These are phyloP conservation scores for Tigriopus californicus DNA, from an alignment of 2,888 invertebrate genomes.

Conservation along the genomic window DNA sequence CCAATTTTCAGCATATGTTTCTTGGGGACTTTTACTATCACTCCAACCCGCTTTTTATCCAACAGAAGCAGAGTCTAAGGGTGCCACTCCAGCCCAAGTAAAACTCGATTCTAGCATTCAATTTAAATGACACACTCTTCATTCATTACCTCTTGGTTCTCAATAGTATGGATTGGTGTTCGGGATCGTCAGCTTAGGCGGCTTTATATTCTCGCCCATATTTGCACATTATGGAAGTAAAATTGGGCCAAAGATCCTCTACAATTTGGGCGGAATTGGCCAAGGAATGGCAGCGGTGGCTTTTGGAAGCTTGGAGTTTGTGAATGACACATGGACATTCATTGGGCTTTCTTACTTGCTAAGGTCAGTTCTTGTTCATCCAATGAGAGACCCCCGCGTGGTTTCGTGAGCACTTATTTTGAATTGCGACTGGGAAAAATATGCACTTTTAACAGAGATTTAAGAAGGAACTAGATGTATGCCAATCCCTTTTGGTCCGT, in stretches of 20 bases:
- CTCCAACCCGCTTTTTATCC: background rate
- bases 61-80: background rate
- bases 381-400: too few species aligned
- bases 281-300: background rate
- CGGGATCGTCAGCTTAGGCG: background rate
- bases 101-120: too few species aligned
- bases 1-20: background rate
- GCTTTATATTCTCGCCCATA: background rate
- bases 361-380: too few species aligned
- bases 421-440: too few species aligned
- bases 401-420: too few species aligned
- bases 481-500: too few species aligned
- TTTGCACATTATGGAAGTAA: background rate
- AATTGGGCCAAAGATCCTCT: background rate
- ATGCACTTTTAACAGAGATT: too few species aligned
- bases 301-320: background rate
- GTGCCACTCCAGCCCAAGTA: background rate
- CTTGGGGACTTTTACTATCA: background rate
- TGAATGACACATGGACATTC: too few species aligned
- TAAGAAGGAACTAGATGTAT: too few species aligned
- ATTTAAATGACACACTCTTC: too few species aligned
- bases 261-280: background rate
- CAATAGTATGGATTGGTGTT: background rate
- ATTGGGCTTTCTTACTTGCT: too few species aligned
- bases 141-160: too few species aligned